Base-by-base conservation (phyloP, 2,888 invertebrate genomes). In the Cloeon dipterum region DNA sequence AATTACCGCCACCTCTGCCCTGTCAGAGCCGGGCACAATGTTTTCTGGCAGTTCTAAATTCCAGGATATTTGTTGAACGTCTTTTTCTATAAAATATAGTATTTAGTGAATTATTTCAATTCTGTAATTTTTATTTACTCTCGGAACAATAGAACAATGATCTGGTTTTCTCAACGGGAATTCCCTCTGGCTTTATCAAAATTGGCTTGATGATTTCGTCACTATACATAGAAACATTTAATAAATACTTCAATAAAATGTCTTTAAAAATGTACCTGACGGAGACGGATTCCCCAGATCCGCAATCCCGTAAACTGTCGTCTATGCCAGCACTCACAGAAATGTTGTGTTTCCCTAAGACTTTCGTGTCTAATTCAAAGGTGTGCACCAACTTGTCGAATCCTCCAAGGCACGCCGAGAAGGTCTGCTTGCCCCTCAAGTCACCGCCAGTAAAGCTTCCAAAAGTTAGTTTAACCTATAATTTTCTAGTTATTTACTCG, bases 111-210 rank as follows among this genome's bases (percentile, higher is more conserved):
- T 32, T 39, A 39, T 39, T 41, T 10, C 37, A 34, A 19, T 19
- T 21, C 25, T n/a, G n/a, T n/a, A n/a, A n/a, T n/a, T n/a, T n/a
- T 2, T 17, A 37, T 35, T 51, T 56, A 65, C 74, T 68, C 50
- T 62, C 58, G 3, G 67, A 66, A 49, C 79, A 79, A 3, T 81
- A 56, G 39, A 77, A 63, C 3, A 67, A 63, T 0, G 75, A 74
- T 41, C 66, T 66, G 7, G 71, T 68, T 36, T 68, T 63, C 42
- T 68, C 68, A 3, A 68, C 57, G 0, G 69, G 69, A 20, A 74
- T 64, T 3, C 83, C 82, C 56, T 81, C 81, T 1, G 77, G 67
- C 46, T 74, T 66, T 1, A 78, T 66, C 7, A 59, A 48, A 11
- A 77, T 57, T 10, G 62, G 58, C 43, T 74, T 70, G 3, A 68